Evolutionary conservation across 2,888 invertebrate genomes (phyloP), one percentile per base, ranked within the genome.

Genomic region (Pyrocoelia pectoralis): DNA sequence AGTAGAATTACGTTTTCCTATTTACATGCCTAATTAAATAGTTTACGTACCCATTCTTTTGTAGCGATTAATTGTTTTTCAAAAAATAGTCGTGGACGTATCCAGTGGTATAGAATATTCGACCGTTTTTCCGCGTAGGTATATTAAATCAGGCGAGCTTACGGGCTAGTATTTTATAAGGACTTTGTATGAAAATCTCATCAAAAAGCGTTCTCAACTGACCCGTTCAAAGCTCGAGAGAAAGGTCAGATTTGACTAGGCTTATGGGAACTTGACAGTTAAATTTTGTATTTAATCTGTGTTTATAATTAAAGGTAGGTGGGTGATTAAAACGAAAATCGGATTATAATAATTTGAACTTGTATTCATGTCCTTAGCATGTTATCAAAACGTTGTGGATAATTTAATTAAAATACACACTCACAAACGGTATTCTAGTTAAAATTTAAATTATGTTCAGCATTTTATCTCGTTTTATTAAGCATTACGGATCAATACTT

Each of bases 351-450:
- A 60, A 54, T 54, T 60, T 58, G 40, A 38, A 67, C 18, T 17
- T 17, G 46, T 46, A 46, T n/a, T 46, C 46, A 9, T 46, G 17
- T n/a, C 46, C 15, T 17, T 17, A 66, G 67, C 56, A 68, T 65
- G 63, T 66, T 55, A 48, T 61, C 54, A 50, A 18, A 46, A 17
- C 57, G 51, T 29, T 19, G 50, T 2, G 49, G 66, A 70, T 67
- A 68, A 67, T 76, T 76, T 77, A 77, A 77, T 77, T 77, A 76
- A 75, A 71, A 72, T 74, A 46, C 10, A 10, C 24, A 6, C 24
- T 6, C 5, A 46, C 33, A 33, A n/a, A 8, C 33, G n/a, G 33
- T 33, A n/a, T 33, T 33, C 10, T n/a, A 33, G 33, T n/a, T 33
- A 33, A 8, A 33, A 33, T 33, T 33, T n/a, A 10, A 33, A 33